Evolutionary conservation across 1,140 invertebrate genomes (phyloP).

Genomic region (Rhizoglyphus robini): DNA sequence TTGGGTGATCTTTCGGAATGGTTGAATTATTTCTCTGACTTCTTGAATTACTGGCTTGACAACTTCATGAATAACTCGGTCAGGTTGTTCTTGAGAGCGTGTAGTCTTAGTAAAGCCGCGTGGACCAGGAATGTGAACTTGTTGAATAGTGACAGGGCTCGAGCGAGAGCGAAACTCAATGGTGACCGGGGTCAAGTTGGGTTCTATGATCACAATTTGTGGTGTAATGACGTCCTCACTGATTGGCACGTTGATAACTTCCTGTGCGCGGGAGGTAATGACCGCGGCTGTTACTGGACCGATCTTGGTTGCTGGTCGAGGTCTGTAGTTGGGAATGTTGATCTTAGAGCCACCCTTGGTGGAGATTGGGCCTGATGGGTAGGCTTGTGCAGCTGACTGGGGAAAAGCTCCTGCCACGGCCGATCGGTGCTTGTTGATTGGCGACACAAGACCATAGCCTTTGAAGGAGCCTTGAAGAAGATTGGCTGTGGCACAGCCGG

Average conservation of each 20-base stretch:
- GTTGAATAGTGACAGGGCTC: slow-evolving; percentile 17
- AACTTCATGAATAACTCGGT: slow-evolving; percentile 20
- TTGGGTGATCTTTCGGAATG: slow-evolving; percentile 21
- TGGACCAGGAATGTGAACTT: slow-evolving; percentile 11
- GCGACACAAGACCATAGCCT: slow-evolving; percentile 5
- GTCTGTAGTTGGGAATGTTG: neutral
- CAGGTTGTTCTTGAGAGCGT: slow-evolving; percentile 18
- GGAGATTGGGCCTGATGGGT: neutral
- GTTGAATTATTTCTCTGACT: slow-evolving; percentile 22
- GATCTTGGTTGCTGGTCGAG: neutral
- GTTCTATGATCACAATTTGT: slow-evolving; percentile 18
- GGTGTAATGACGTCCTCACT: neutral
- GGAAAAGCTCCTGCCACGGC: neutral
- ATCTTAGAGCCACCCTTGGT: neutral
- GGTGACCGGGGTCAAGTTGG: slow-evolving; percentile 7
- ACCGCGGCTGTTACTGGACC: neutral
- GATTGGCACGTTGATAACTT: slow-evolving; percentile 16
- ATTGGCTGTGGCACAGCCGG: neutral
- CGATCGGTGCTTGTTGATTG: neutral
- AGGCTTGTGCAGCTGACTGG: neutral
- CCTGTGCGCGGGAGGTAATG: slow-evolving; percentile 5
- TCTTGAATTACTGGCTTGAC: slow-evolving; percentile 21
- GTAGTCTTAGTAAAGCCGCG: slow-evolving; percentile 10
- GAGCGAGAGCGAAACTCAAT: slow-evolving; percentile 17
- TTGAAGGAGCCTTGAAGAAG: neutral